A percentile compares a stretch with the other conserved stretches of the same genome.
Conservation (phyloP, 2,888 invertebrate species). For the Acanthopleura granulata region DNA sequence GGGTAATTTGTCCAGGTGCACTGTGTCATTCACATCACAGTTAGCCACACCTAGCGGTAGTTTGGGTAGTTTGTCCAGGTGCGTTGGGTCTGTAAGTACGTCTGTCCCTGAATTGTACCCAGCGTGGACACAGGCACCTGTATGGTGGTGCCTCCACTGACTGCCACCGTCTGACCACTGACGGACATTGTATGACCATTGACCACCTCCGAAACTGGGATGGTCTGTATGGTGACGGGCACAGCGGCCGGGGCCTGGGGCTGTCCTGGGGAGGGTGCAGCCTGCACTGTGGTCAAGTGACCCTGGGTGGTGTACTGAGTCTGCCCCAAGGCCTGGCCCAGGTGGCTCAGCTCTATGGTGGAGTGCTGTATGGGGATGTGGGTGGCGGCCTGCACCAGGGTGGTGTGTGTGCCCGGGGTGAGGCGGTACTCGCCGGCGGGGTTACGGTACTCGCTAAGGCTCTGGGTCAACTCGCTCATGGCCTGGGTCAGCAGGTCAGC, state of each 20-base stretch:
- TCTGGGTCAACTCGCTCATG: conserved; percentile 69
- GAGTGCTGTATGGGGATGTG: conserved; percentile 36
- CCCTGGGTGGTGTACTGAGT: conserved; percentile 30
- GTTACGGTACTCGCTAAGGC: conserved; percentile 48
- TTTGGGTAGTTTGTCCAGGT: background rate
- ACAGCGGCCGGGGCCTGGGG: background rate
- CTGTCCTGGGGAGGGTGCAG: background rate
- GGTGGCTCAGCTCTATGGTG: conserved; percentile 57
- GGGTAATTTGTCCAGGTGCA: no score
- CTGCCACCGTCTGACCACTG: background rate
- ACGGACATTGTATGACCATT: background rate
- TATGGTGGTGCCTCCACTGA: background rate
- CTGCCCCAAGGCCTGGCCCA: conserved; percentile 49
- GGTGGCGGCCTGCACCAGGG: conserved; percentile 34
- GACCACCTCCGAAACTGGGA: background rate
- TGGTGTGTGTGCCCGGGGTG: conserved; percentile 17
- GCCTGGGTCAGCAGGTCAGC: conserved; percentile 71
- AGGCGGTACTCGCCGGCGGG: conserved; percentile 28
- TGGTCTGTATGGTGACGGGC: background rate
- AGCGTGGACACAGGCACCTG: background rate
- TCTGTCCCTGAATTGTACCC: background rate
- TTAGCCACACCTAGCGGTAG: background rate
- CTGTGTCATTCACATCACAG: no score
- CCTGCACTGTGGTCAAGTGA: background rate
- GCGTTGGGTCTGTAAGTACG: background rate